Percentiles rank a stretch among this genome's conserved stretches.
Evolutionary conservation across 37 sponge, comb jelly and placozoan genomes (phyloP).

Genomic region (Crambe crambe): DNA sequence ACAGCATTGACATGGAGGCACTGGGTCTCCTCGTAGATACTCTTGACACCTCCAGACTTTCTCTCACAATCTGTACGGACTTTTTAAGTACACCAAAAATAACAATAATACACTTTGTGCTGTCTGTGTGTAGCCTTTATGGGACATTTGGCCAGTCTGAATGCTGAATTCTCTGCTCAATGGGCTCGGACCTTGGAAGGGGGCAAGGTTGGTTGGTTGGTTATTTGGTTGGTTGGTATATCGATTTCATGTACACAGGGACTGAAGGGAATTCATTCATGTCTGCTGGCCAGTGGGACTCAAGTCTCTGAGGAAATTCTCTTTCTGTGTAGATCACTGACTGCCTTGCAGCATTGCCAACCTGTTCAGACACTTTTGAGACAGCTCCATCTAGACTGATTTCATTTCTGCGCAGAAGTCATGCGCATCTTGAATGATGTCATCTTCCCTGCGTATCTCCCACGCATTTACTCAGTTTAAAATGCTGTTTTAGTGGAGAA

Average conservation of each 20-base stretch:
- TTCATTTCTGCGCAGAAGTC: not conserved
- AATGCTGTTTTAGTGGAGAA: too few species aligned
- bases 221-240: not conserved
- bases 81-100: too few species aligned
- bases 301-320: not conserved
- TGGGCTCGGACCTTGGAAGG: not conserved
- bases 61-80: constrained; percentile 1
- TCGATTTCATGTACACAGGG: not conserved
- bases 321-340: not conserved
- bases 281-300: not conserved
- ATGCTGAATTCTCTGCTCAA: not conserved
- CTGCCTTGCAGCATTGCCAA: not conserved
- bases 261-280: not conserved
- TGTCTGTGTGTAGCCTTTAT: not conserved
- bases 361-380: not conserved
- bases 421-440: not conserved
- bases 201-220: not conserved
- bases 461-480: too few species aligned
- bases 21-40: not conserved
- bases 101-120: too few species aligned
- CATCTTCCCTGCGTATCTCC: not conserved
- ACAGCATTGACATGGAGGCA: constrained; percentile 7
- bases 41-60: not conserved
- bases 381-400: not conserved
- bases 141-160: constrained; percentile 3